Percentiles rank a stretch among this genome's conserved stretches.
These are phyloP conservation scores for Rhopalosiphum padi DNA, from an alignment of 1,140 invertebrate genomes.

Conservation along the genomic window DNA sequence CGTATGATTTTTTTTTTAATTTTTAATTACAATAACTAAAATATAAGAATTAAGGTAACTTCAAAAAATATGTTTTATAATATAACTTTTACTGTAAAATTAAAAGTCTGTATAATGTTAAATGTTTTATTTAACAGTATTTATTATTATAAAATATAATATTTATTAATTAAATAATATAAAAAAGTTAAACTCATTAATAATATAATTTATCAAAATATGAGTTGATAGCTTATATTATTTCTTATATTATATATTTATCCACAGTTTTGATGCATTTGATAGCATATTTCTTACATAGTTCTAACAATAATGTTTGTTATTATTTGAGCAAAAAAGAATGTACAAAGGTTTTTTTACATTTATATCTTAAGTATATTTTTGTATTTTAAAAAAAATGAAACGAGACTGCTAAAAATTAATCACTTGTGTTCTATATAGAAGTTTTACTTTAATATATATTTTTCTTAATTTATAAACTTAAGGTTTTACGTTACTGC, in stretches of 20 bases:
- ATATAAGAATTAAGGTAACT: neutral
- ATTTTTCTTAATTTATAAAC: too few relatives aligned
- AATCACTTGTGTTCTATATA: too few relatives aligned
- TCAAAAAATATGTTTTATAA: neutral
- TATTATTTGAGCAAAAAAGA: too few relatives aligned
- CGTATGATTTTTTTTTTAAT: neutral
- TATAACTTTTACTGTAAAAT: neutral
- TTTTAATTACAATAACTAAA: neutral
- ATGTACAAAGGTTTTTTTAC: too few relatives aligned
- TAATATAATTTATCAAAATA: neutral
- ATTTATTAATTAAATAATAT: neutral
- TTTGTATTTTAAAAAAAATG: too few relatives aligned
- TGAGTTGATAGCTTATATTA: neutral
- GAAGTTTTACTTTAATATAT: too few relatives aligned
- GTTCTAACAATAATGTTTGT: too few relatives aligned
- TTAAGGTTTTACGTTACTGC: too few relatives aligned
- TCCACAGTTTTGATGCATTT: neutral
- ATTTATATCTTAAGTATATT: too few relatives aligned
- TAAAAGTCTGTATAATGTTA: neutral
- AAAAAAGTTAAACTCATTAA: neutral
- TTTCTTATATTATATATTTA: neutral
- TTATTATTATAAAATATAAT: too few relatives aligned
- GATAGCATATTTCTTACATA: neutral
- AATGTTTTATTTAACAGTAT: neutral
- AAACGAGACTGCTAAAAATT: too few relatives aligned